Base-by-base conservation (phyloP, 2,888 invertebrate genomes). In the Phengaris alcon region DNA sequence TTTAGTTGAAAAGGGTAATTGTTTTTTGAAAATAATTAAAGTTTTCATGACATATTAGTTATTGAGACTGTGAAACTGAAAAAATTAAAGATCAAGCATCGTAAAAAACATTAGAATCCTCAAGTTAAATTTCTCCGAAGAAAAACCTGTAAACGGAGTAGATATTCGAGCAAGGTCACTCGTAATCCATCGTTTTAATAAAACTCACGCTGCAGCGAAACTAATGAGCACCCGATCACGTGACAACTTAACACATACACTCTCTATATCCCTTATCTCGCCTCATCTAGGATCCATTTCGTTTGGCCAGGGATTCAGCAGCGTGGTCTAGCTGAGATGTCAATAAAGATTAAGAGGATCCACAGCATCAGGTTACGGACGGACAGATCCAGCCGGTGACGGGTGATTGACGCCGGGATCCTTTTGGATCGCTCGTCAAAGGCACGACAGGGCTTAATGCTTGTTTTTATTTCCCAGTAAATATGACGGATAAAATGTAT, bases 161-260 rank as follows among this genome's bases (percentile, higher is more conserved):
- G 51, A 51, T 46, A 22, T 51, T 22, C 10, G 9, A 70, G 15
- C 48, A 51, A 70, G 70, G 70, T 70, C 70, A 70, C 48, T 48
- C 10, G 70, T 54, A 52, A 72, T 35, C 72, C 52, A 10, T 64
- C 64, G 64, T 64, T 87, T 86, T 88, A 87, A 85, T 83, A 85
- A 87, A 87, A 87, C 85, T 70, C 51, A 70, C 51, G 48, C 70
- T 51, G 22, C 72, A 72, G 83, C 82, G 84, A 84, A 84, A 84
- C 88, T 88, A 88, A 88, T 88, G 86, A 88, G 86, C 86, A 78
- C 74, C 77, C 79, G 75, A 75, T 80, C 75, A 79, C 76, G 74
- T 54, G 79, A 78, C 82, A 80, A 81, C 79, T 77, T 77, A 79
- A 78, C 44, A 5, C 12, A 6, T 7, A 54, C 72, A 8, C 0